Evolutionary conservation across 2,113 vertebrate genomes (phyloP).

Genomic region (Parus major): DNA sequence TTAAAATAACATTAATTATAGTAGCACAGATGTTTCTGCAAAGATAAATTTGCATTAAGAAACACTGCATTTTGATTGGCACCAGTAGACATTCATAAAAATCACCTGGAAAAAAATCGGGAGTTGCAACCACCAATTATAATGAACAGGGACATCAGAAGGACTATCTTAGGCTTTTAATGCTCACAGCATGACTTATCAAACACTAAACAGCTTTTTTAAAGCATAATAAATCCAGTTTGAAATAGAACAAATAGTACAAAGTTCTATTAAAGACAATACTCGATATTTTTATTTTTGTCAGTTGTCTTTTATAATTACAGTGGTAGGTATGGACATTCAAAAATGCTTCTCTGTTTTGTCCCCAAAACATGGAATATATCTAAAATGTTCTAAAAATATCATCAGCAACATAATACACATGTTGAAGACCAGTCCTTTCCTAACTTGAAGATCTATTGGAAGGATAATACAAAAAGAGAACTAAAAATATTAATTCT

Average conservation of each 20-base stretch:
- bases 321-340: not conserved
- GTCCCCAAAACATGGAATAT: not conserved
- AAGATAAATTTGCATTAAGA: constrained; percentile 27
- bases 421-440: not conserved
- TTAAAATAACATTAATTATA: constrained; percentile 52
- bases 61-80: not conserved
- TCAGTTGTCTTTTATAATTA: not conserved
- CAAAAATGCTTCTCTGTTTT: not conserved
- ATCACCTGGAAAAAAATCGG: not conserved
- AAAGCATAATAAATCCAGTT: not conserved
- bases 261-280: not conserved
- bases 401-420: not conserved
- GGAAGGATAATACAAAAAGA: not conserved
- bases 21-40: constrained; percentile 39
- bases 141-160: not conserved
- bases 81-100: not conserved
- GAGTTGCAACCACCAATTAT: not conserved
- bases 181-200: not conserved
- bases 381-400: not conserved
- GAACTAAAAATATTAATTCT: not conserved
- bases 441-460: not conserved
- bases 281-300: not conserved
- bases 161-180: not conserved
- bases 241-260: not conserved
- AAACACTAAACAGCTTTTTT: not conserved